phyloP scores from a whole-genome alignment of 2,797 vertebrate species.

The Perdix hodgsoniae region DNA sequence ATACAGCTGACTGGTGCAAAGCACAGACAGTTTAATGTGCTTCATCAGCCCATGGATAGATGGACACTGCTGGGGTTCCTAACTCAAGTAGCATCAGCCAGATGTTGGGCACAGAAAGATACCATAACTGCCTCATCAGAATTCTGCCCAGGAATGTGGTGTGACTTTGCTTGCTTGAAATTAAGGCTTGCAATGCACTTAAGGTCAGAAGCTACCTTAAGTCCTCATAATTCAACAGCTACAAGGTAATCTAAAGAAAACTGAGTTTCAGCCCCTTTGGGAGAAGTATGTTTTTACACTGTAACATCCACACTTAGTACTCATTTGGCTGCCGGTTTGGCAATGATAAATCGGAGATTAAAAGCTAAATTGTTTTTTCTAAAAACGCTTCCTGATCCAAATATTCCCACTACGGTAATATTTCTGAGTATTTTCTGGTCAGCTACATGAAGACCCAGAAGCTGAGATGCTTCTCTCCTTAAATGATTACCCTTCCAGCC shows the following conservation, averaged over 20 bases:
- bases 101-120: neutral
- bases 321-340: neutral
- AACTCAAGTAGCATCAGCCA: neutral
- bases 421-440: neutral
- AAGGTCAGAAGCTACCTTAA: neutral
- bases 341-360: neutral
- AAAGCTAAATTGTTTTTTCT: neutral
- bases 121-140: neutral
- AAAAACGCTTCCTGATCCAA: neutral
- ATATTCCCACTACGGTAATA: neutral
- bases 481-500: neutral
- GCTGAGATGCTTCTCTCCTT: neutral
- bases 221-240: neutral
- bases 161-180: neutral
- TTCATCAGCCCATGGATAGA: neutral
- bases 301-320: neutral
- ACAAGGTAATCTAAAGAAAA: neutral
- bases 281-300: neutral
- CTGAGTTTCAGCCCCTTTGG: neutral
- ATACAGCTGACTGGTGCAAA: neutral
- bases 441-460: neutral
- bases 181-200: neutral
- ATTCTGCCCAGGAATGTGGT: neutral
- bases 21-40: neutral
- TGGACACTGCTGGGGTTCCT: fast-evolving